Base-by-base conservation (phyloP, 2,113 vertebrate genomes). In the Setophaga petechia region DNA sequence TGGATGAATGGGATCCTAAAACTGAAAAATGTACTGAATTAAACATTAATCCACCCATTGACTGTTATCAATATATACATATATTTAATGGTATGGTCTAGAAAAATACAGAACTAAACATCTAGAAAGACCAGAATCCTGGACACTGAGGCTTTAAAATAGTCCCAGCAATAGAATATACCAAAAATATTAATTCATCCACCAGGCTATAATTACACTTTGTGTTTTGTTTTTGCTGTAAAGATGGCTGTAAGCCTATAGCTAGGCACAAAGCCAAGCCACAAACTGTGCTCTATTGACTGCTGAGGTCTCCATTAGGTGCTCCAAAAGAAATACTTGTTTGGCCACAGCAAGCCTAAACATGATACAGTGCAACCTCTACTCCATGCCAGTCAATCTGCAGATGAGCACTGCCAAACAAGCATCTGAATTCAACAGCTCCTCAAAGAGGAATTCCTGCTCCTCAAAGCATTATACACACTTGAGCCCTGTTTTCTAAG, bases 1-100 rank as follows among this genome's bases (percentile, higher is more conserved):
- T 14, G 28, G 68, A 83, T 92, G 87, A 96, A 86, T 49, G 80
- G 81, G 65, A 92, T 63, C 62, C 47, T 88, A 68, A 90, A 84
- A 49, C 33, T 86, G 83, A 92, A 90, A 94, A 83, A 92, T 14
- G 15, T 30, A 51, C 35, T 49, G 44, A 46, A 88, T 88, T 84
- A 77, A 94, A 83, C 35, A 75, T 77, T 74, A 84, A 63, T 72
- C 59, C n/a, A 85, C 31, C 27, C 84, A 91, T 16, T 85, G 84
- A 73, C 21, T 87, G 35, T 27, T 74, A 72, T 35, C 54, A 10
- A 30, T 6, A 20, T 24, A 37, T 11, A 49, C 23, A 28, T 35
- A 58, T 58, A 62, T 83, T 31, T 17, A 52, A 55, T 15, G 20
- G 10, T 25, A 12, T 28, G 16, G 30, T 8, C 77, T 71, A 76